Percentiles rank a stretch among this genome's conserved stretches.
These are phyloP conservation scores for Pantherophis guttatus DNA, from an alignment of 2,113 vertebrate genomes.

Conservation along the genomic window DNA sequence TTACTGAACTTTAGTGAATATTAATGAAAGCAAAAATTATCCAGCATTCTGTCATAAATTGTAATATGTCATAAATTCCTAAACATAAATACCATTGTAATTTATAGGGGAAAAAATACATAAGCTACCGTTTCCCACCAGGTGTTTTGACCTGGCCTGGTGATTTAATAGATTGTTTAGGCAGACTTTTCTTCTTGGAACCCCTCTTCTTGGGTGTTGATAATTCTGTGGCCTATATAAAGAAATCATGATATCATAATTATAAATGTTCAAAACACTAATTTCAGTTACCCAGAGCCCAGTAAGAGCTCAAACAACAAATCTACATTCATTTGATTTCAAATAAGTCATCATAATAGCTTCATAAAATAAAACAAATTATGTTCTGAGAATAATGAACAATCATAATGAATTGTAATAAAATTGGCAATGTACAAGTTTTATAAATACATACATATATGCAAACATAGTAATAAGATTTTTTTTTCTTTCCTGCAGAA, in stretches of 20 bases:
- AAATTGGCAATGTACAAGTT: background rate
- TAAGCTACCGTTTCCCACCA: conserved; percentile 50
- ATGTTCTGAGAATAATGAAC: background rate
- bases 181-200: conserved; percentile 31
- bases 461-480: background rate
- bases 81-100: background rate
- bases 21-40: conserved; percentile 4
- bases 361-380: background rate
- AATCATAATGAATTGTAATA: background rate
- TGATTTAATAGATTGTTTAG: conserved; percentile 28
- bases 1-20: background rate
- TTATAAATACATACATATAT: background rate
- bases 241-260: background rate
- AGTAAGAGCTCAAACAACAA: background rate
- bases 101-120: background rate
- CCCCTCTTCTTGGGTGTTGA: background rate
- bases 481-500: background rate
- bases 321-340: background rate
- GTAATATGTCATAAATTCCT: background rate
- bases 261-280: background rate
- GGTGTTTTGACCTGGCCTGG: background rate
- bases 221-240: conserved; percentile 7
- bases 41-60: background rate
- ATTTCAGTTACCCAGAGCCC: background rate
- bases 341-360: background rate